Base-by-base conservation (phyloP, 2,113 vertebrate genomes). In the Xiphophorus couchianus region DNA sequence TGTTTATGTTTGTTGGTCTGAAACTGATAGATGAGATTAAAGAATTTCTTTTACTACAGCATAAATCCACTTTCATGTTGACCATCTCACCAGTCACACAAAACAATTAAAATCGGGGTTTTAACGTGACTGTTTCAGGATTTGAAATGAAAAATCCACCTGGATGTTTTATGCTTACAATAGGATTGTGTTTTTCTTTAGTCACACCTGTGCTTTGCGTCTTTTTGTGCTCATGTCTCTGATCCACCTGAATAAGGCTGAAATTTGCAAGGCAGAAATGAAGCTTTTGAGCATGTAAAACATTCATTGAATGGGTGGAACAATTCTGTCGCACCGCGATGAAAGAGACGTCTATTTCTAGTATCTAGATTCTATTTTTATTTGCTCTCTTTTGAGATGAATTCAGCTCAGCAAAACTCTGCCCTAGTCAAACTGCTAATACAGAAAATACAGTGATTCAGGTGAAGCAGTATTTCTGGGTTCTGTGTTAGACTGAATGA, bases 301-400 rank as follows among this genome's bases (percentile, higher is more conserved):
- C 62, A 51, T 60, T 66, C 42, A 76, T 22, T 81, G 81, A 87
- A 61, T 39, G 13, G 29, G 54, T 74, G 67, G 72, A 88, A 78
- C 70, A 72, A 82, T 90, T 67, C 73, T 75, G 72, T 80, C 77
- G 3, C 62, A 66, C 10, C 12, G 58, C 17, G 15, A 82, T 39
- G 27, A 60, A 81, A 61, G 76, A 76, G 33, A 73, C 30, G 15
- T 83, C 86, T 93, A 91, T 91, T 90, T 89, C 66, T 84, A 73
- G 85, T 19, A 70, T 72, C 73, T 25, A 0, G 67, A 42, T 60
- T 66, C 85, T 93, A 91, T 91, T 91, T 93, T 86, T 91, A 73
- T 30, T 31, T 33, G 62, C 69, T 84, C 78, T 70, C 67, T 65
- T 76, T 77, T 39, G 74, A 69, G 83, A 86, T 84, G 63, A 61